Evolutionary conservation across 2,113 vertebrate species (phyloP).

Genomic region (Platichthys stellatus): DNA sequence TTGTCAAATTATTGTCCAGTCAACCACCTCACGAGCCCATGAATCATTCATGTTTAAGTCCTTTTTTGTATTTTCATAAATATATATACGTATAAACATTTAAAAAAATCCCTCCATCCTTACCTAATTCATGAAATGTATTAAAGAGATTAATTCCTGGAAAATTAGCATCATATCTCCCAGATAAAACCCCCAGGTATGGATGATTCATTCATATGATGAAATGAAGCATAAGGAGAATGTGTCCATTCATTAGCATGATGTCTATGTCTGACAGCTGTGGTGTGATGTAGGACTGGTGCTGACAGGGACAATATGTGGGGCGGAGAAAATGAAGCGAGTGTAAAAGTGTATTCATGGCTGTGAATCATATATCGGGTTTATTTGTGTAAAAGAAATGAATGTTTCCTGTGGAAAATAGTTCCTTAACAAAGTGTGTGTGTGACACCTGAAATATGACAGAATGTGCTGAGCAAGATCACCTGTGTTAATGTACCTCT

Average conservation of each 20-base stretch:
- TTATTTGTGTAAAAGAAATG: background rate
- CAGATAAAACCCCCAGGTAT: conserved; percentile 9
- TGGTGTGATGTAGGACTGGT: conserved; percentile 13
- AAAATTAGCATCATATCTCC: conserved; percentile 3
- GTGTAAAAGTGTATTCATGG: conserved; percentile 29
- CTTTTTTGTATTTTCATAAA: background rate
- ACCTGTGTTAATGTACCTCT: background rate
- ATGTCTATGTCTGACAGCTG: conserved; percentile 54
- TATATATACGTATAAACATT: no score
- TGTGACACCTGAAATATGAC: background rate
- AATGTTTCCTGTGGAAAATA: conserved; percentile 4
- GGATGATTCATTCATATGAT: conserved; percentile 39
- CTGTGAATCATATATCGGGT: background rate
- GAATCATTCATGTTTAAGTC: background rate
- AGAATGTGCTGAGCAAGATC: background rate
- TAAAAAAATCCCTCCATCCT: background rate
- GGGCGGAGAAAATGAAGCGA: background rate
- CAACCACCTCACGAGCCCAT: no score
- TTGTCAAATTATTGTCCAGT: no score
- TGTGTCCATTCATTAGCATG: conserved; percentile 36
- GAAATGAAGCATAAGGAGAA: conserved; percentile 35
- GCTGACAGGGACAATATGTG: background rate
- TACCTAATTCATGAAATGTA: conserved; percentile 14
- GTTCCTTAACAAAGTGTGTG: background rate
- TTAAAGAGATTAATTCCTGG: background rate